phyloP scores from a whole-genome alignment of 2,888 invertebrate species.

The Seira sanloemensis region DNA sequence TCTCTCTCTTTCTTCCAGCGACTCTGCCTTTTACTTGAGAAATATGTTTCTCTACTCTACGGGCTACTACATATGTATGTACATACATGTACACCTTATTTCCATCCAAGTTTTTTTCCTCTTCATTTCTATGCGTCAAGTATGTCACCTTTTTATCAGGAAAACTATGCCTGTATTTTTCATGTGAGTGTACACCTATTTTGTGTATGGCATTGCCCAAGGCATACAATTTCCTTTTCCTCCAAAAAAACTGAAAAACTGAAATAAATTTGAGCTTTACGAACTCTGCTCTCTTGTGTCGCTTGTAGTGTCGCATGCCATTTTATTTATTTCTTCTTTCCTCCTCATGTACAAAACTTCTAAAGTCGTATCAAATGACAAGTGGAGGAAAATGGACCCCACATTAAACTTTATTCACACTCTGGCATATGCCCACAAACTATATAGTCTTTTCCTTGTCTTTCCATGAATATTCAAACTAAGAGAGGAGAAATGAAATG shows the following conservation, averaged over 20 bases:
- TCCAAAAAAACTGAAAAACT: slow-evolving; percentile 21
- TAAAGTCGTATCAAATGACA: slow-evolving; percentile 37
- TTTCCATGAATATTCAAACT: slow-evolving; percentile 30
- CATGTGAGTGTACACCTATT: background rate
- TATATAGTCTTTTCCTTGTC: too few relatives aligned
- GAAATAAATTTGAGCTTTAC: background rate
- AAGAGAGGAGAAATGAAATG: slow-evolving; percentile 1
- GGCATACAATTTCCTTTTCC: slow-evolving; percentile 56
- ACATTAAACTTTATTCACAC: slow-evolving; percentile 35
- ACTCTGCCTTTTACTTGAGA: too few relatives aligned
- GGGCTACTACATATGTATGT: background rate
- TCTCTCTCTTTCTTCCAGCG: background rate
- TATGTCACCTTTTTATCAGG: slow-evolving; percentile 39
- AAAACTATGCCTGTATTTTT: background rate
- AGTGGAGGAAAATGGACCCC: slow-evolving; percentile 35
- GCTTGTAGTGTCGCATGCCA: slow-evolving; percentile 51
- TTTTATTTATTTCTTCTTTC: slow-evolving; percentile 36
- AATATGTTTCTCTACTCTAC: background rate
- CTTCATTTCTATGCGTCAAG: slow-evolving; percentile 27
- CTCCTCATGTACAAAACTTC: background rate
- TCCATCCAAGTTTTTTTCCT: background rate
- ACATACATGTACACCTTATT: background rate
- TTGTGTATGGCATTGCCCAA: slow-evolving; percentile 56
- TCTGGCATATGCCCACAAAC: too few relatives aligned
- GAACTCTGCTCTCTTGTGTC: background rate